Conservation (phyloP, 2,888 invertebrate genomes). For the Isotomurus palustris region DNA sequence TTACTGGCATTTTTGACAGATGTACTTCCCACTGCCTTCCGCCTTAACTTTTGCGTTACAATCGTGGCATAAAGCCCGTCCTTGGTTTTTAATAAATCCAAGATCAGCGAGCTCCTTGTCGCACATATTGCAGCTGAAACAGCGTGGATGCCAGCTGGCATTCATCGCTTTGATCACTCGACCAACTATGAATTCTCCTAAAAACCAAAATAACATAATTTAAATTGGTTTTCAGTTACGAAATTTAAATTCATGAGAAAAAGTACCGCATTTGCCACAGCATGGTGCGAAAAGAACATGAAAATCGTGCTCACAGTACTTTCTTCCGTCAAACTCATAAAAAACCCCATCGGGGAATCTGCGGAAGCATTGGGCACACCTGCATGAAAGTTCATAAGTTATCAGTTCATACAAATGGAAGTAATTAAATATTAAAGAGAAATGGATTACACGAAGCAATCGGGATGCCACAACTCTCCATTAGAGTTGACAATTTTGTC, state of each 20-base stretch:
- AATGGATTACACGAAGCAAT: slow-evolving; percentile 90
- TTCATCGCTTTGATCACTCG: slow-evolving; percentile 99
- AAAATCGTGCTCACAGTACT: slow-evolving; percentile 98
- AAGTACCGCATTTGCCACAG: slow-evolving; percentile 71
- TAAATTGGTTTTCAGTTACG: background rate
- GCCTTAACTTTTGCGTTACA: slow-evolving; percentile 97
- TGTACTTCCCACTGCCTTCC: slow-evolving; percentile 88
- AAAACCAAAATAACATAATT: slow-evolving; percentile 13
- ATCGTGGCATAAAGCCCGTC: slow-evolving; percentile 81
- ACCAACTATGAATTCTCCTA: slow-evolving; percentile 94
- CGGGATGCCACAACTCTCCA: slow-evolving; percentile 97
- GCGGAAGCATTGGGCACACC: slow-evolving; percentile 98
- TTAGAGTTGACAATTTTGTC: slow-evolving; percentile 99
- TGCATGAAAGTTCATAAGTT: slow-evolving; percentile 49
- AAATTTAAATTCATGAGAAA: too few species aligned
- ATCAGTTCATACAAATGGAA: background rate
- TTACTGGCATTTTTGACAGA: slow-evolving; percentile 98
- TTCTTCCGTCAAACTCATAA: slow-evolving; percentile 97
- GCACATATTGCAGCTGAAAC: slow-evolving; percentile 96
- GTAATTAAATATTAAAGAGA: background rate
- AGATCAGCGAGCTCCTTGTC: slow-evolving; percentile 86
- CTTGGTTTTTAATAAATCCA: slow-evolving; percentile 91
- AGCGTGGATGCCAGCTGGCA: slow-evolving; percentile 96
- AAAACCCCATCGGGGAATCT: slow-evolving; percentile 96
- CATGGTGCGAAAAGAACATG: slow-evolving; percentile 94